Conservation (phyloP, 1,140 invertebrate species). For the Nylanderia fulva region DNA sequence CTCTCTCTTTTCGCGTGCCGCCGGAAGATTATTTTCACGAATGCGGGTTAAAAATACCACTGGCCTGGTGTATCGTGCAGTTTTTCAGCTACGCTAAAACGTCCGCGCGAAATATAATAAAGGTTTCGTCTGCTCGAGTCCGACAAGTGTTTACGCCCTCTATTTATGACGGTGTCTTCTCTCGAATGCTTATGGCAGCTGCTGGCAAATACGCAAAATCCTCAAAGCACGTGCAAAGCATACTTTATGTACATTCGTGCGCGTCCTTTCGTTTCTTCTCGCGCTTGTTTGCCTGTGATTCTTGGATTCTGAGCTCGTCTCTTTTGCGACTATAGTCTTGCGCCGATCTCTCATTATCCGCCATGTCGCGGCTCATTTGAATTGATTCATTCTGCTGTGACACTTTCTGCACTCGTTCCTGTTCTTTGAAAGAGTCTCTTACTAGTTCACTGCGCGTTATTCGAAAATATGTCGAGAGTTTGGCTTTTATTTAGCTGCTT, state of each 20-base stretch:
- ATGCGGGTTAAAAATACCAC: conserved; percentile 53
- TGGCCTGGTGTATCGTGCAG: conserved; percentile 33
- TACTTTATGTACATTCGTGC: conserved; percentile 37
- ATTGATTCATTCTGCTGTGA: conserved; percentile 34
- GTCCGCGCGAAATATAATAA: conserved; percentile 75
- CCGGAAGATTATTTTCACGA: conserved; percentile 57
- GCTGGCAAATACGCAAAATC: conserved; percentile 67
- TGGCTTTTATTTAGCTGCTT: conserved; percentile 20
- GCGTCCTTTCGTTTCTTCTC: neutral
- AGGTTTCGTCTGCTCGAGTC: conserved; percentile 64
- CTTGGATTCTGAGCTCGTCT: conserved; percentile 30
- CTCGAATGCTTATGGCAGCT: conserved; percentile 63
- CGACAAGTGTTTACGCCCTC: conserved; percentile 58
- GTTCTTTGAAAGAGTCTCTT: neutral
- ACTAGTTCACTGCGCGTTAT: neutral
- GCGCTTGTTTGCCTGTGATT: conserved; percentile 19
- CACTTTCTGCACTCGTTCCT: neutral
- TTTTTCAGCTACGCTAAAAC: too few relatives aligned
- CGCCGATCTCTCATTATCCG: conserved; percentile 46
- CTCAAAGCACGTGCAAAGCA: conserved; percentile 35
- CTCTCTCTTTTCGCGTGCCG: too few relatives aligned
- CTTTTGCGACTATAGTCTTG: conserved; percentile 7
- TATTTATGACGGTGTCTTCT: conserved; percentile 70
- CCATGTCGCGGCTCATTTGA: conserved; percentile 37
- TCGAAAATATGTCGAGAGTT: conserved; percentile 18